A percentile compares a stretch with the other conserved stretches of the same genome.
These are phyloP conservation scores for Phrynosoma blainvillii DNA, from an alignment of 2,113 vertebrate species.

Conservation along the genomic window DNA sequence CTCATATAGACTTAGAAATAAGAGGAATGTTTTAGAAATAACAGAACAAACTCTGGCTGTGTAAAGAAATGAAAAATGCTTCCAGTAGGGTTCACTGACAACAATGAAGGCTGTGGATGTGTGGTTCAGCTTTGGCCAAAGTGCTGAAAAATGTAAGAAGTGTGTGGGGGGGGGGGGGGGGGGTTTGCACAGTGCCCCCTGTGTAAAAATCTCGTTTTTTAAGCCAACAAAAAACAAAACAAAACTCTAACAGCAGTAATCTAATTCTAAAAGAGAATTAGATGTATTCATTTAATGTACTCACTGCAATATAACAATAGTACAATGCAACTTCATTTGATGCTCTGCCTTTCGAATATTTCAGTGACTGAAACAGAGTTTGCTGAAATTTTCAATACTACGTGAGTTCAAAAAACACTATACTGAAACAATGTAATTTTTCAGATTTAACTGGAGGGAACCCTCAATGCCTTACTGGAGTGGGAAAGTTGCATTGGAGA, in stretches of 20 bases:
- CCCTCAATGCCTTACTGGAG: no score
- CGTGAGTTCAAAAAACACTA: background rate
- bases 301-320: background rate
- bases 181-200: background rate
- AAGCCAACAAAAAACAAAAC: background rate
- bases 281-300: background rate
- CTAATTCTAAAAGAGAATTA: background rate
- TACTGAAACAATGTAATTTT: background rate
- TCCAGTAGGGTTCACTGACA: background rate
- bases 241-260: background rate
- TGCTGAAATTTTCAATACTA: background rate
- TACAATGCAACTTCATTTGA: background rate
- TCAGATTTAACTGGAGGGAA: no score
- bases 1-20: background rate
- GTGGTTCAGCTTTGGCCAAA: background rate
- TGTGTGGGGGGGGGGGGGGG: no score
- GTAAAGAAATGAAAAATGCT: conserved; percentile 19
- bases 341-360: background rate
- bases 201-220: background rate
- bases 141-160: background rate
- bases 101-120: background rate
- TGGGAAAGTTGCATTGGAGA: no score
- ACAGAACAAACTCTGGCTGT: background rate
- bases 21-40: background rate
- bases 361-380: background rate